Conservation (phyloP, 2,888 invertebrate species). For the Mactromeris polynyma region DNA sequence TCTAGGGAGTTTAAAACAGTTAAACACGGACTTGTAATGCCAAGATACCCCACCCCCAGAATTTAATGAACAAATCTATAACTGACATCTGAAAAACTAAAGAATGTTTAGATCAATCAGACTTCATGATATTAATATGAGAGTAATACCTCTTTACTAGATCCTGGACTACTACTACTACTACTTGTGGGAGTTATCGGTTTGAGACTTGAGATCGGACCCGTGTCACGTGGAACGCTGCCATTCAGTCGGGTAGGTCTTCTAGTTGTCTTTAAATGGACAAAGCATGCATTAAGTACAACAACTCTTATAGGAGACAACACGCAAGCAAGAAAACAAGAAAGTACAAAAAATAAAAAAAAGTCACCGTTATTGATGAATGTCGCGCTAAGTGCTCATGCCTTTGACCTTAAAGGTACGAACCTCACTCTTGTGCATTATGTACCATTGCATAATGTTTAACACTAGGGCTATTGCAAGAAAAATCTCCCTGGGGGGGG, state of each 20-base stretch:
- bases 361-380: no score
- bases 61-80: neutral
- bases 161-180: constrained; percentile 52
- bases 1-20: no score
- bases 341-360: neutral
- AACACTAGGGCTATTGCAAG: no score
- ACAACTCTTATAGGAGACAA: neutral
- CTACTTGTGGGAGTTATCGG: constrained; percentile 58
- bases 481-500: no score
- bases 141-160: constrained; percentile 66
- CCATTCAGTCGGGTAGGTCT: constrained; percentile 74
- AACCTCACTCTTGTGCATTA: no score
- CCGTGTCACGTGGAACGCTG: constrained; percentile 72
- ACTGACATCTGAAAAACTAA: neutral
- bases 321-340: neutral
- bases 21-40: no score
- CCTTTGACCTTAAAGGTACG: no score
- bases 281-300: constrained; percentile 37
- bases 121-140: neutral
- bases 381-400: no score
- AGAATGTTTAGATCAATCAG: neutral
- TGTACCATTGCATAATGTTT: no score
- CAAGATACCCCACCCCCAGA: neutral
- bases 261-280: constrained; percentile 56
- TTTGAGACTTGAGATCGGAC: constrained; percentile 61